These are phyloP conservation scores for Amphibalanus amphitrite DNA, from an alignment of 1,140 invertebrate species.

Conservation along the genomic window DNA sequence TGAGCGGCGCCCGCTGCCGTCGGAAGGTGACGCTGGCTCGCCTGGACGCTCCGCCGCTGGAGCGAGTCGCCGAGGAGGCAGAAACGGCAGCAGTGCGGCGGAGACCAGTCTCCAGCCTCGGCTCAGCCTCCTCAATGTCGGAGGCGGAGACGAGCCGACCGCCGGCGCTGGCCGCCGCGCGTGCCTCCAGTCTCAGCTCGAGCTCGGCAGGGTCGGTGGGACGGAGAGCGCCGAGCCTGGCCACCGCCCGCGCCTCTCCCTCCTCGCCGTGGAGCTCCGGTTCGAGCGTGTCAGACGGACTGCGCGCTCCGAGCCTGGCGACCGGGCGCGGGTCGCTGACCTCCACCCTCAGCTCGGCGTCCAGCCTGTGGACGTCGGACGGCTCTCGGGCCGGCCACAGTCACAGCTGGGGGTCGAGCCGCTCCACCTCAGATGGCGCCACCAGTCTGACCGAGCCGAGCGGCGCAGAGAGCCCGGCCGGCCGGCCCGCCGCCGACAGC, in stretches of 20 bases:
- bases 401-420: no score
- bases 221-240: no score
- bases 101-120: no score
- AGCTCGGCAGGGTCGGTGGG: no score
- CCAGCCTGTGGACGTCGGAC: background rate
- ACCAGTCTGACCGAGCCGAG: background rate
- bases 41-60: background rate
- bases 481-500: background rate
- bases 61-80: background rate
- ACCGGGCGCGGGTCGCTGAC: background rate
- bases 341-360: background rate
- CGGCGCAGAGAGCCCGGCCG: background rate
- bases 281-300: background rate
- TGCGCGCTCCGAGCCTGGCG: no score
- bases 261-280: background rate
- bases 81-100: background rate
- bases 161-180: no score
- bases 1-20: background rate
- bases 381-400: background rate
- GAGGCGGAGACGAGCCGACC: no score
- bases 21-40: background rate
- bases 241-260: no score
- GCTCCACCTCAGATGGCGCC: no score
- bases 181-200: no score
- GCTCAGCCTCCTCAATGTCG: no score